Conservation (phyloP, 2,888 invertebrate species). For the Xanthostigma xanthostigma region DNA sequence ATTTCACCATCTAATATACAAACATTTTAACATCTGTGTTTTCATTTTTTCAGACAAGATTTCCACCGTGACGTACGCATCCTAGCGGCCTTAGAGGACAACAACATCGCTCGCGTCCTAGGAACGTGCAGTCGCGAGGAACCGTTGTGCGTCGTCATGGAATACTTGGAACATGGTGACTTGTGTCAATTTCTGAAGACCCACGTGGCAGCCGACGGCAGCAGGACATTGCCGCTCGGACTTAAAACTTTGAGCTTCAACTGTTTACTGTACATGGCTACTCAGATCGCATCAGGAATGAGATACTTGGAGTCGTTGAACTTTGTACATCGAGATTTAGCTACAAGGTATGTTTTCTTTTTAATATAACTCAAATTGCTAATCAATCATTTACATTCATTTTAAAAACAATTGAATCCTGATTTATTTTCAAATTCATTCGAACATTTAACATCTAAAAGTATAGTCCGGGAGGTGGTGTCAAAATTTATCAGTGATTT, state of each 20-base stretch:
- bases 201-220: constrained; percentile 46
- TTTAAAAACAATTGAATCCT: too few species aligned
- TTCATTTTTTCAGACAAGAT: constrained; percentile 45
- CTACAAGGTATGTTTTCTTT: constrained; percentile 44
- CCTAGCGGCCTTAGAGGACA: constrained; percentile 65
- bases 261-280: constrained; percentile 64
- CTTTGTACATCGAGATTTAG: constrained; percentile 82
- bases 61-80: constrained; percentile 79
- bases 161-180: constrained; percentile 72
- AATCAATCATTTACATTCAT: too few species aligned
- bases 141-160: constrained; percentile 66
- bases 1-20: background rate
- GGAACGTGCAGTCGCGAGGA: constrained; percentile 62
- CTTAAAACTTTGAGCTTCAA: constrained; percentile 53
- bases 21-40: background rate
- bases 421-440: background rate
- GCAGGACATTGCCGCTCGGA: constrained; percentile 38
- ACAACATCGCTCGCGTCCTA: constrained; percentile 59
- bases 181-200: constrained; percentile 66
- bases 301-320: constrained; percentile 74
- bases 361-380: too few species aligned
- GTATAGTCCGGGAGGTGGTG: too few species aligned
- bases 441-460: background rate
- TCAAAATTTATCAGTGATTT: too few species aligned
- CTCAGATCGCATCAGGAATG: constrained; percentile 82